Percentiles rank a stretch among this genome's conserved stretches.
phyloP scores from a whole-genome alignment of 2,797 vertebrate genomes.

The Myotis pilosus region DNA sequence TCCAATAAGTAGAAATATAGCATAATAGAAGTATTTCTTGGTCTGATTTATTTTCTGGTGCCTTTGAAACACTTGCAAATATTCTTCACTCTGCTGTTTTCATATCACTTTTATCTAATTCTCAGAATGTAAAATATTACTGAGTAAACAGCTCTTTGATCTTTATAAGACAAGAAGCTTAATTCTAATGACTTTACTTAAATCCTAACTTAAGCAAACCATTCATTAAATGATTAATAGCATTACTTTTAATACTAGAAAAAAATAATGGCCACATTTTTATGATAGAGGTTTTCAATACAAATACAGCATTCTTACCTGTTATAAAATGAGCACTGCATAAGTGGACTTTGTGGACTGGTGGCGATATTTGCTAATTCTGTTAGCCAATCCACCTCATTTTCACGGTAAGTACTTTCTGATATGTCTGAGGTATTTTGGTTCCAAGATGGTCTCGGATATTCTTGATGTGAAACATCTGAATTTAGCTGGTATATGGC shows the following conservation, averaged over 20 bases:
- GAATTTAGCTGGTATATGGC: conserved; percentile 92
- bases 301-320: conserved; percentile 78
- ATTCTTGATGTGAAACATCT: conserved; percentile 95
- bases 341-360: conserved; percentile 96
- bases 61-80: conserved; percentile 41
- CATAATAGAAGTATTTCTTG: not conserved
- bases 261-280: not conserved
- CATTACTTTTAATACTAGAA: conserved; percentile 14
- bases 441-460: conserved; percentile 86
- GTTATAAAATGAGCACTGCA: conserved; percentile 92
- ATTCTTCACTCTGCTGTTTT: conserved; percentile 14
- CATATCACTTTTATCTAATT: not conserved
- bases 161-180: not conserved
- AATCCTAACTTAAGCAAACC: conserved; percentile 7
- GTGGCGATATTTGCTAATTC: conserved; percentile 98
- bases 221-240: not conserved
- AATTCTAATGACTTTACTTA: conserved; percentile 6
- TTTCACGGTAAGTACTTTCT: conserved; percentile 84
- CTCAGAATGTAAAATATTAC: conserved; percentile 2
- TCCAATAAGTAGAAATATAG: not conserved
- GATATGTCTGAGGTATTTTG: conserved; percentile 87
- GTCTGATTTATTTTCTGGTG: conserved; percentile 28
- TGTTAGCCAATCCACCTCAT: conserved; percentile 94
- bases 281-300: not conserved
- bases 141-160: not conserved